These are phyloP conservation scores for Scaptomyza tumidula DNA, from an alignment of 2,888 invertebrate species.

Conservation along the genomic window DNA sequence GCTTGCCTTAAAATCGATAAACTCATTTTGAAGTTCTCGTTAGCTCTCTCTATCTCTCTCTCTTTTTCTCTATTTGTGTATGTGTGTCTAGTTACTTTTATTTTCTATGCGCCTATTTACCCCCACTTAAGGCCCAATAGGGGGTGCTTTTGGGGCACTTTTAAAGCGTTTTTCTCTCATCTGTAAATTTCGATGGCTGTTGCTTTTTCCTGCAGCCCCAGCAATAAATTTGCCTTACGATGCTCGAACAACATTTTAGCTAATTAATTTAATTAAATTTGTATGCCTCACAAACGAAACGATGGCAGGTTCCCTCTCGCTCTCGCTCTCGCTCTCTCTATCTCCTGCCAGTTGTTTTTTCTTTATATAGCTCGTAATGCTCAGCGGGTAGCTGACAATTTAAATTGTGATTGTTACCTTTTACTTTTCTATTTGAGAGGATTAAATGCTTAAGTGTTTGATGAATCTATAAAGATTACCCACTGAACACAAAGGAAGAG, in stretches of 20 bases:
- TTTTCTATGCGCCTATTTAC: constrained; percentile 68
- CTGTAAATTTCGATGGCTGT: constrained; percentile 48
- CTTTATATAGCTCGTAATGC: constrained; percentile 7
- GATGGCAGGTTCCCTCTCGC: constrained; percentile 6
- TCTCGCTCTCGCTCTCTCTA: neutral
- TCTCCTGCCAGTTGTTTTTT: neutral
- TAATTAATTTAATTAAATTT: constrained; percentile 72
- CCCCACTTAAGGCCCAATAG: constrained; percentile 1
- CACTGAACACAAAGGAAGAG: neutral
- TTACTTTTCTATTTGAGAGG: constrained; percentile 11
- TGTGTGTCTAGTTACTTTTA: constrained; percentile 65
- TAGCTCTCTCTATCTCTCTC: constrained; percentile 1
- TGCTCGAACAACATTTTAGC: constrained; percentile 44
- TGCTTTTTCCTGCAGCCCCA: constrained; percentile 42
- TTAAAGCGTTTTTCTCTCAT: constrained; percentile 48
- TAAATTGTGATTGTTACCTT: constrained; percentile 52
- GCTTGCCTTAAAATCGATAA: constrained; percentile 77
- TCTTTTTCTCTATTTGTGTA: neutral
- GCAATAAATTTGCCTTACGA: constrained; percentile 61
- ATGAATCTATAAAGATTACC: constrained; percentile 43
- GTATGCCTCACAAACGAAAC: constrained; percentile 40
- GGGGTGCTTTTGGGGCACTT: constrained; percentile 34
- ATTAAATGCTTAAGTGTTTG: constrained; percentile 20
- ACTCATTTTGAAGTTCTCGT: constrained; percentile 78
- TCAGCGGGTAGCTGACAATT: constrained; percentile 34